These are phyloP conservation scores for Pterocles orientalis DNA, from an alignment of 2,113 vertebrate species.

Conservation along the genomic window DNA sequence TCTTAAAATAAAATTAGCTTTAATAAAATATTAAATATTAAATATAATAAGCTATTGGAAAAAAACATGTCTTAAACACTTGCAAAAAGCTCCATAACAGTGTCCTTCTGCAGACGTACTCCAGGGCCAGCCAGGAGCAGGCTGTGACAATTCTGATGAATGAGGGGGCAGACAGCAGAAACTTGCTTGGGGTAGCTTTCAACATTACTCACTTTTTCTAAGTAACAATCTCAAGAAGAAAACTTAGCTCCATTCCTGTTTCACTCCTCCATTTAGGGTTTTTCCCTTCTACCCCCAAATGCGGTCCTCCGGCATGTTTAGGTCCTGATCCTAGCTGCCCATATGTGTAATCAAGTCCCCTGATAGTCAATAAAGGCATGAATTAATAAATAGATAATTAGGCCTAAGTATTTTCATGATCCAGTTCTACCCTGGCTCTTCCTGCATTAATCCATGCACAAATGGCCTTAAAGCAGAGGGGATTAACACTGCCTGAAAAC, in stretches of 20 bases:
- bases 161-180: not conserved
- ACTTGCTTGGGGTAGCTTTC: not conserved
- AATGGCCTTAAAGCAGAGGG: not conserved
- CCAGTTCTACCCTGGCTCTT: not conserved
- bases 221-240: not conserved
- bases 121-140: not conserved
- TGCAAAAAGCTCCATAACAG: not conserved
- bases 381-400: not conserved
- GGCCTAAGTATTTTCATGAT: not conserved
- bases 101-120: not conserved
- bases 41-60: not conserved
- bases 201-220: not conserved
- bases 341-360: not conserved
- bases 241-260: not conserved
- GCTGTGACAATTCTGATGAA: not conserved
- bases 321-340: not conserved
- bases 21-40: not conserved
- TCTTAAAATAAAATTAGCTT: not conserved
- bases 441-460: not conserved
- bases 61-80: not conserved
- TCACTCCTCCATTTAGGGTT: not conserved
- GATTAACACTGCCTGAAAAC: constrained; percentile 1
- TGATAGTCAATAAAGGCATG: not conserved
- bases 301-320: not conserved
- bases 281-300: not conserved